Evolutionary conservation across 2,888 invertebrate species (phyloP).

Genomic region (Thysanoteuthis rhombus): DNA sequence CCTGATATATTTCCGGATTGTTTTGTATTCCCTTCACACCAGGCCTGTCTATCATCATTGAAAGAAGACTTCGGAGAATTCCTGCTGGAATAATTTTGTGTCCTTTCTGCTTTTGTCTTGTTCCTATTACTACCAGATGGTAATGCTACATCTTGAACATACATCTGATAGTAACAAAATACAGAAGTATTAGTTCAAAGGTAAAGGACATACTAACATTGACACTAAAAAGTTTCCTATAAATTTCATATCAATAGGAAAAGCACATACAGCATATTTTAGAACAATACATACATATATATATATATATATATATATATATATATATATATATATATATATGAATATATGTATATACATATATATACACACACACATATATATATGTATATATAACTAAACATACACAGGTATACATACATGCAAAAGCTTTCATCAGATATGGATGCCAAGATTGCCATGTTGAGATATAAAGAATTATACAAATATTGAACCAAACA

Average conservation of each 20-base stretch:
- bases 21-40: background rate
- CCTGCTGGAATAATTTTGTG: background rate
- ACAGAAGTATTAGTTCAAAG: background rate
- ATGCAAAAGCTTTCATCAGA: no score
- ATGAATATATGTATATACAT: background rate
- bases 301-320: no score
- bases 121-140: background rate
- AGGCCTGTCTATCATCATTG: background rate
- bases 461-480: no score
- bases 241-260: no score
- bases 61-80: background rate
- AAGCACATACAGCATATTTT: background rate
- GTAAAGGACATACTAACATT: no score
- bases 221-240: no score
- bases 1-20: background rate
- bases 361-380: background rate
- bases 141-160: slow-evolving; percentile 12
- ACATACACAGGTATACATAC: background rate
- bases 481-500: background rate
- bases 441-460: no score
- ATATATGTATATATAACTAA: background rate
- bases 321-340: slow-evolving; percentile 21
- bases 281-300: background rate
- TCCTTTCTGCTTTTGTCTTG: background rate
- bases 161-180: background rate